A percentile compares a stretch with the other conserved stretches of the same genome.
Conservation (phyloP, 2,113 vertebrate genomes). For the Diphyllodes magnificus region DNA sequence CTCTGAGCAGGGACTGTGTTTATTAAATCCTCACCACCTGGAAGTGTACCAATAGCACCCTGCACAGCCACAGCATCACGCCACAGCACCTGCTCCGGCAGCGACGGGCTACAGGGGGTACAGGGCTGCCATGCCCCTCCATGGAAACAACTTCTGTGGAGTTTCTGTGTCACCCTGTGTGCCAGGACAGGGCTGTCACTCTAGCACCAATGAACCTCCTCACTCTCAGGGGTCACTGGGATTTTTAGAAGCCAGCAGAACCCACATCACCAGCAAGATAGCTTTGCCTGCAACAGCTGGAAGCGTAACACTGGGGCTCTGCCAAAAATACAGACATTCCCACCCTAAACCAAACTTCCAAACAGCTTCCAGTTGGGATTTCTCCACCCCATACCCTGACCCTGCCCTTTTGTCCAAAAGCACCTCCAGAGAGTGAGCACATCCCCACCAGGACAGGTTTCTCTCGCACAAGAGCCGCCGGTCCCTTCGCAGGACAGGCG, state of each 20-base stretch:
- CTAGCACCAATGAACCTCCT: background rate
- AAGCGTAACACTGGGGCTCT: background rate
- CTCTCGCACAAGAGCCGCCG: rapidly evolving
- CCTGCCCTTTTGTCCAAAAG: background rate
- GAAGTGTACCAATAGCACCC: background rate
- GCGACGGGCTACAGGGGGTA: background rate
- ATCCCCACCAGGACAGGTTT: background rate
- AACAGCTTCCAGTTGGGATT: background rate
- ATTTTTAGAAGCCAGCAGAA: background rate
- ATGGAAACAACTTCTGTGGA: rapidly evolving
- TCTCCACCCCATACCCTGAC: background rate
- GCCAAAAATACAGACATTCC: background rate
- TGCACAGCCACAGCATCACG: background rate
- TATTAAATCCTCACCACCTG: background rate
- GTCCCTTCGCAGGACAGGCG: background rate
- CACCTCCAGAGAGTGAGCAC: background rate
- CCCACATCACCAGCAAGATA: rapidly evolving
- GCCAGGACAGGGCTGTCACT: background rate
- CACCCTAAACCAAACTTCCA: background rate
- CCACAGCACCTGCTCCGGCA: background rate
- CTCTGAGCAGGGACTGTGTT: background rate
- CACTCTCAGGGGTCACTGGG: background rate
- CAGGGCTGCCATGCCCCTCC: background rate
- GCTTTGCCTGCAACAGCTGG: background rate
- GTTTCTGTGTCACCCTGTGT: background rate